Conservation (phyloP, 1,140 invertebrate species). For the Drosophila ohnishii region DNA sequence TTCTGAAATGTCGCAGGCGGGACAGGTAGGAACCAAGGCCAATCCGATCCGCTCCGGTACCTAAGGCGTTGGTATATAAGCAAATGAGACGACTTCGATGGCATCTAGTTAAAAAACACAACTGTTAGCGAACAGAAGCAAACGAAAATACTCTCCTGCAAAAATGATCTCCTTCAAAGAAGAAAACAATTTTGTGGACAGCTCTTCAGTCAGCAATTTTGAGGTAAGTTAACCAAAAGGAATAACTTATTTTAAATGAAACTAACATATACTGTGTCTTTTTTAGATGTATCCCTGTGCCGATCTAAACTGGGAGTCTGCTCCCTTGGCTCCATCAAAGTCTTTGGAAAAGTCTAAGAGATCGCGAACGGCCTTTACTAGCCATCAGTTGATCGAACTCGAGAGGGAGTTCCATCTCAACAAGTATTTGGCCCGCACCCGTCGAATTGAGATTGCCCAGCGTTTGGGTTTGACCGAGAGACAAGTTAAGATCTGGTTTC, state of each 20-base stretch:
- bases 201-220: slow-evolving; percentile 4
- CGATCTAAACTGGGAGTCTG: slow-evolving; percentile 1
- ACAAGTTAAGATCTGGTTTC: slow-evolving; percentile 95
- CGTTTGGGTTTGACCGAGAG: slow-evolving; percentile 89
- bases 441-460: slow-evolving; percentile 91
- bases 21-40: slow-evolving; percentile 45
- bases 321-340: neutral
- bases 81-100: slow-evolving; percentile 26
- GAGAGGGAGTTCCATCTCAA: slow-evolving; percentile 84
- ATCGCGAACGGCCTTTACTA: slow-evolving; percentile 91
- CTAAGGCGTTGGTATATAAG: slow-evolving; percentile 61
- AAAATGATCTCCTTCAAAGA: slow-evolving; percentile 48
- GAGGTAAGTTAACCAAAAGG: slow-evolving; percentile 14
- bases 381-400: slow-evolving; percentile 89
- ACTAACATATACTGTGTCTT: neutral
- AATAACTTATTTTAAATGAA: neutral
- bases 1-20: slow-evolving; percentile 16
- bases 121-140: slow-evolving; percentile 42
- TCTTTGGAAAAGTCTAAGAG: slow-evolving; percentile 56
- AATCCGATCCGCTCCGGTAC: slow-evolving; percentile 46
- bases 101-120: slow-evolving; percentile 66
- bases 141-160: neutral
- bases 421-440: slow-evolving; percentile 90
- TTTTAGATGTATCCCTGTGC: slow-evolving; percentile 16
- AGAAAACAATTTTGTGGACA: slow-evolving; percentile 23